Evolutionary conservation across 2,113 vertebrate species (phyloP).

Genomic region (Deroptyus accipitrinus): DNA sequence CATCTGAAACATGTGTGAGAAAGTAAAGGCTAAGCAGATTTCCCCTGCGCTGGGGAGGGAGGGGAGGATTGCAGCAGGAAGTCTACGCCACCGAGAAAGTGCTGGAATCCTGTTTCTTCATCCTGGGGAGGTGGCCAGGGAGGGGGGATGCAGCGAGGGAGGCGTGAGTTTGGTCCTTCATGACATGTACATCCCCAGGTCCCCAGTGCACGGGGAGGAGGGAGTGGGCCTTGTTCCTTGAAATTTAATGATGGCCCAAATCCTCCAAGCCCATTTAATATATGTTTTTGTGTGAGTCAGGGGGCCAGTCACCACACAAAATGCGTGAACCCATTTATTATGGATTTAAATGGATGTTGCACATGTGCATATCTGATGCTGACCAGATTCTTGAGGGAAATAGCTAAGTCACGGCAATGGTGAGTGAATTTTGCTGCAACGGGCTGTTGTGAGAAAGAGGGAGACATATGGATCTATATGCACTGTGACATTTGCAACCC

Average conservation of each 20-base stretch:
- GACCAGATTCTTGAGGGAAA: constrained; percentile 16
- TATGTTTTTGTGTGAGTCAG: background rate
- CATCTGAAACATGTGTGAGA: constrained; percentile 77
- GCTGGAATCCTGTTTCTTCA: constrained; percentile 47
- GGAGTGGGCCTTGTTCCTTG: background rate
- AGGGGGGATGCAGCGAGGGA: background rate
- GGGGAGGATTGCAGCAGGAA: constrained; percentile 49
- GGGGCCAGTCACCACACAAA: background rate
- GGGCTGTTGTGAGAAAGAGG: background rate
- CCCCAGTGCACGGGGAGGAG: background rate
- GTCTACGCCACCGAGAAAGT: constrained; percentile 41
- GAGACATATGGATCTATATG: background rate
- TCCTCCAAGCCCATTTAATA: constrained; percentile 41
- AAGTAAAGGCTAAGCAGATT: constrained; percentile 70
- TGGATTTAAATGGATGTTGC: constrained; percentile 39
- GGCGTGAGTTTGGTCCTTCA: background rate
- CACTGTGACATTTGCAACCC: rapidly evolving
- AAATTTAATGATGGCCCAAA: background rate
- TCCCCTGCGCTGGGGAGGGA: background rate
- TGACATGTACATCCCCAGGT: background rate
- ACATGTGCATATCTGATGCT: constrained; percentile 18
- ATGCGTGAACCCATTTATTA: background rate
- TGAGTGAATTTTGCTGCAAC: background rate
- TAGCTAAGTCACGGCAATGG: background rate
- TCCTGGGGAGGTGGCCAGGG: background rate